Conservation (phyloP, 2,113 vertebrate species). For the Taurulus bubalis region DNA sequence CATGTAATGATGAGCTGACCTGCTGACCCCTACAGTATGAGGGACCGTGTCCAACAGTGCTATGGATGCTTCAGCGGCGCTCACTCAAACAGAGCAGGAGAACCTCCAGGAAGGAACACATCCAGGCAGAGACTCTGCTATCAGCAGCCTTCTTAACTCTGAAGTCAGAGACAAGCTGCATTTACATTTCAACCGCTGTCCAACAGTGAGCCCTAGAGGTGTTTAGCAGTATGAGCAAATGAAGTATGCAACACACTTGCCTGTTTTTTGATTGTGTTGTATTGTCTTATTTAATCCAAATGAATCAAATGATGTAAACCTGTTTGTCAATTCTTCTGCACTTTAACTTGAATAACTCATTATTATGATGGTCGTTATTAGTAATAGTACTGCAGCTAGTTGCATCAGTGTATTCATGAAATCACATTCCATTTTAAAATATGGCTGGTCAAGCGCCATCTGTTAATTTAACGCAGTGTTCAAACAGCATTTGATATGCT, state of each 20-base stretch:
- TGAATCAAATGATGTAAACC: neutral
- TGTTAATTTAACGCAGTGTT: neutral
- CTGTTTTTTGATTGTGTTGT: neutral
- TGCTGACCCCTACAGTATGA: too few relatives aligned
- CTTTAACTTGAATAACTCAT: neutral
- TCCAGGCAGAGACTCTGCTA: neutral
- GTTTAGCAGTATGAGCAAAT: neutral
- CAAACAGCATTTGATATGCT: neutral
- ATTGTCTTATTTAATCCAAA: neutral
- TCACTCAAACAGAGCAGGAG: neutral
- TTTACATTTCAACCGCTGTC: neutral
- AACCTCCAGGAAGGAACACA: neutral
- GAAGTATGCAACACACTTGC: neutral
- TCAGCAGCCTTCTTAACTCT: constrained; percentile 51
- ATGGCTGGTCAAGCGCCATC: neutral
- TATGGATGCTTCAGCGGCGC: neutral
- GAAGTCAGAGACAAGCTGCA: neutral
- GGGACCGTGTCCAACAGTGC: too few relatives aligned
- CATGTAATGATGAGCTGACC: neutral
- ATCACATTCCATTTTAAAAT: neutral
- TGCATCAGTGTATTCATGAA: neutral
- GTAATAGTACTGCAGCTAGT: neutral
- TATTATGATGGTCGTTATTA: neutral
- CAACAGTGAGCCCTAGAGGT: constrained; percentile 41
- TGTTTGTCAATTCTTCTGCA: neutral